Base-by-base conservation (phyloP, 1,140 invertebrate genomes). In the Hesperophylax magnus region DNA sequence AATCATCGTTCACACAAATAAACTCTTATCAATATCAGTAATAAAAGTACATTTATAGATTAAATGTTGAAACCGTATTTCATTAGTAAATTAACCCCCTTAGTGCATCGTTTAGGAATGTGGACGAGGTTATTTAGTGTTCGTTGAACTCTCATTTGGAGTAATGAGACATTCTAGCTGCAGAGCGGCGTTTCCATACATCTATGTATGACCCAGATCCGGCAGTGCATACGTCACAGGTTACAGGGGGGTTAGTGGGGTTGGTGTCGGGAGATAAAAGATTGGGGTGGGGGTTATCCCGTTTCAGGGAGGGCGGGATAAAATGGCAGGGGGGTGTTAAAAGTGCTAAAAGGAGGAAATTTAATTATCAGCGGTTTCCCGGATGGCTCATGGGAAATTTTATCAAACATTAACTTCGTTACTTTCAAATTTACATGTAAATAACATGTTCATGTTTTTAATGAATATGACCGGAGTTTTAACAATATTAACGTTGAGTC, bases 361-460 rank as follows among this genome's bases (percentile, higher is more conserved):
- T 72, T 72, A 72, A 72, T 72, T 72, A 72, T 53, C 39, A 72
- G 69, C 22, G 69, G 47, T 52, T 52, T 72, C 34, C 39, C 8
- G 47, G 69, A 53, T 22, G 31, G 15, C 15, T 17, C 63, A 39
- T 39, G 65, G 11, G 69, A 11, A 31, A 15, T 53, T 22, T 18
- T 18, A 11, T 7, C 18, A 27, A 53, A 52, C 18, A 72, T 72
- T 53, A 53, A 53, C n/a, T 53, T 54, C 69, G 47, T 72, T 14
- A 72, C 53, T 72, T 72, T 72, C n/a, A 15, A 72, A 72, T 72
- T 72, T 72, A 72, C 69, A 53, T 24, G 69, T 72, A 52, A 72
- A 72, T 72, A 24, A 52, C 47, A 18, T 53, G 69, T 52, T 53
- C 8, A 72, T 72, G 24, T 24, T 24, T 39, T 39, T 39, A 39